These are phyloP conservation scores for Odontocolon sp. DNA, from an alignment of 2,888 invertebrate genomes.

Conservation along the genomic window DNA sequence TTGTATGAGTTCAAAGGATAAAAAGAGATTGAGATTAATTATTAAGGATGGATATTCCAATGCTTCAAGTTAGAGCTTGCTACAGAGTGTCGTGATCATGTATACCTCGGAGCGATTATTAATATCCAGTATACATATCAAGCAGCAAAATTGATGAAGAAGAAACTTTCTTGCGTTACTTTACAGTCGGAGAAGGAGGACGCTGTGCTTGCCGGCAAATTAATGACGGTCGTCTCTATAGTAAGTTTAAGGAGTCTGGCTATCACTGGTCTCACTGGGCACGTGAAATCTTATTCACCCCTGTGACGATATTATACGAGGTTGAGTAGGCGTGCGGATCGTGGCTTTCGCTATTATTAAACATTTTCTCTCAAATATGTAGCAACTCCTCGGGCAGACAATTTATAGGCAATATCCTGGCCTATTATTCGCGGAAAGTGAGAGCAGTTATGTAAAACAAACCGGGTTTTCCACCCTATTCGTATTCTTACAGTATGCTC, in stretches of 20 bases:
- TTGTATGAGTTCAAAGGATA: no score
- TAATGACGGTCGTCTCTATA: slow-evolving; percentile 44
- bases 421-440: slow-evolving; percentile 64
- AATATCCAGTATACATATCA: slow-evolving; percentile 32
- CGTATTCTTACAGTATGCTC: slow-evolving; percentile 20
- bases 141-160: slow-evolving; percentile 49
- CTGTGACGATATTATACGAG: slow-evolving; percentile 55
- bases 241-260: slow-evolving; percentile 17
- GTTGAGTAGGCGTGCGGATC: slow-evolving; percentile 52
- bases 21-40: neutral
- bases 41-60: neutral
- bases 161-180: slow-evolving; percentile 49
- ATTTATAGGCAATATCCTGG: slow-evolving; percentile 62
- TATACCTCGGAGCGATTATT: slow-evolving; percentile 28
- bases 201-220: slow-evolving; percentile 32
- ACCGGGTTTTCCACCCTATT: slow-evolving; percentile 50
- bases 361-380: slow-evolving; percentile 62
- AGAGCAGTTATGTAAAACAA: slow-evolving; percentile 62
- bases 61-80: neutral
- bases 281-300: slow-evolving; percentile 59
- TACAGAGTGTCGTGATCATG: neutral
- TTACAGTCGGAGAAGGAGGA: slow-evolving; percentile 33
- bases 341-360: slow-evolving; percentile 60
- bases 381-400: slow-evolving; percentile 55
- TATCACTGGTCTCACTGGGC: slow-evolving; percentile 41